These are phyloP conservation scores for Grus americana DNA, from an alignment of 2,113 vertebrate species.

Conservation along the genomic window DNA sequence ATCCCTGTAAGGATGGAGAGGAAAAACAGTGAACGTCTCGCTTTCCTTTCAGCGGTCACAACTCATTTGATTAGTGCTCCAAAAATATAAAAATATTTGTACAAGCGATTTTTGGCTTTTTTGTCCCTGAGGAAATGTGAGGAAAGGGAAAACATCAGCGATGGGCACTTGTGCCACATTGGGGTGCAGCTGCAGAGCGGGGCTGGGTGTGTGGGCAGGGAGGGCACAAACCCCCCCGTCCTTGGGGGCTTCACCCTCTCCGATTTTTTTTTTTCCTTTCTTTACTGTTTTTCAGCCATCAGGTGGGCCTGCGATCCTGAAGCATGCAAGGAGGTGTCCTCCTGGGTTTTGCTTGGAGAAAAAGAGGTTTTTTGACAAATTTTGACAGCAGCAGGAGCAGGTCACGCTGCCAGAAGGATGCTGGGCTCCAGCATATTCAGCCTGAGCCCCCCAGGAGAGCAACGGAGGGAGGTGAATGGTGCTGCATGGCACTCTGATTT, in stretches of 20 bases:
- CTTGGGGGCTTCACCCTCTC: background rate
- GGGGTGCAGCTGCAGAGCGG: background rate
- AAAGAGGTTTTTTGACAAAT: background rate
- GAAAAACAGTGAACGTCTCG: fast-evolving
- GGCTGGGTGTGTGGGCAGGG: fast-evolving
- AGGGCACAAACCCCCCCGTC: fast-evolving
- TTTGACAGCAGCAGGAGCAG: background rate
- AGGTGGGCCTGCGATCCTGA: background rate
- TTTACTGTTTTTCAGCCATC: background rate
- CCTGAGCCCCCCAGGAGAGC: background rate
- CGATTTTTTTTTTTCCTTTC: background rate
- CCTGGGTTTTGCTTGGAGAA: background rate
- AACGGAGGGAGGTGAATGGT: background rate
- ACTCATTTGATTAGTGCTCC: background rate
- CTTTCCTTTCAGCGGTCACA: background rate
- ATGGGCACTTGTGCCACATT: fast-evolving
- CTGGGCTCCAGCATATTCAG: background rate
- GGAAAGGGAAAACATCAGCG: background rate
- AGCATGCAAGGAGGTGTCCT: background rate
- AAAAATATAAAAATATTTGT: background rate
- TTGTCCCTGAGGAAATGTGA: background rate
- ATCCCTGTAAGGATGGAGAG: background rate
- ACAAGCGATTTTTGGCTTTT: fast-evolving
- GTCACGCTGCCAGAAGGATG: background rate
- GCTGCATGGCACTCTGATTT: background rate